Evolutionary conservation across 2,888 invertebrate genomes (phyloP).

Genomic region (Hydropsyche betteni): DNA sequence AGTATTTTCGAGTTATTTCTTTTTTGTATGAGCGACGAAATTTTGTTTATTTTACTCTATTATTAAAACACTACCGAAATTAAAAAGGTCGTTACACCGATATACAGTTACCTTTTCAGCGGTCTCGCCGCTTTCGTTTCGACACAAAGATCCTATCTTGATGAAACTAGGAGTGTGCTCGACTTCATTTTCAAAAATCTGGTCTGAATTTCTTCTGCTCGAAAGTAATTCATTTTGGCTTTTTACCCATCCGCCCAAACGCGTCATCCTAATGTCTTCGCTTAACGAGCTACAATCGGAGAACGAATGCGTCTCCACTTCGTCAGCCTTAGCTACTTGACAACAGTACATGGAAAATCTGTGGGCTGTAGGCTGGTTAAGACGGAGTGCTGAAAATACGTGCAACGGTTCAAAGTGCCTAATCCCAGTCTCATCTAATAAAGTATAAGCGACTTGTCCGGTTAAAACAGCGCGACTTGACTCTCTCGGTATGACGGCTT

Average conservation of each 20-base stretch:
- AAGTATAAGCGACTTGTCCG: slow-evolving; percentile 78
- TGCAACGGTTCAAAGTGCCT: slow-evolving; percentile 80
- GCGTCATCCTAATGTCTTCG: slow-evolving; percentile 63
- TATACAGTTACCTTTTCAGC: slow-evolving; percentile 60
- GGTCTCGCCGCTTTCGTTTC: slow-evolving; percentile 59
- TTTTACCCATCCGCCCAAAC: slow-evolving; percentile 62
- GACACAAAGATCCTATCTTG: slow-evolving; percentile 59
- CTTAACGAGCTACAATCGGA: slow-evolving; percentile 64
- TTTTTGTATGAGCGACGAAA: too few relatives aligned
- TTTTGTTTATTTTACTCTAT: too few relatives aligned
- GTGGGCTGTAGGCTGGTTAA: slow-evolving; percentile 72
- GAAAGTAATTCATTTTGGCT: slow-evolving; percentile 59
- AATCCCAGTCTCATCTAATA: slow-evolving; percentile 80
- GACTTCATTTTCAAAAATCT: slow-evolving; percentile 56
- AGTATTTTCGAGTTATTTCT: too few relatives aligned
- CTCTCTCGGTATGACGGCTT: slow-evolving; percentile 81
- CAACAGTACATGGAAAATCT: slow-evolving; percentile 75
- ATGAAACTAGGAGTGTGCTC: slow-evolving; percentile 69
- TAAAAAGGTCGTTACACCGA: slow-evolving; percentile 48
- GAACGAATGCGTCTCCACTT: slow-evolving; percentile 61
- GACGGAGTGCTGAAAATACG: slow-evolving; percentile 75
- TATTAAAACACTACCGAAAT: too few relatives aligned
- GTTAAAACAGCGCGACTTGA: slow-evolving; percentile 77
- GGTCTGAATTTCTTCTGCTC: slow-evolving; percentile 59
- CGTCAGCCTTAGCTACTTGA: slow-evolving; percentile 65